phyloP scores from a whole-genome alignment of 2,113 vertebrate genomes.

The Eptesicus fuscus region DNA sequence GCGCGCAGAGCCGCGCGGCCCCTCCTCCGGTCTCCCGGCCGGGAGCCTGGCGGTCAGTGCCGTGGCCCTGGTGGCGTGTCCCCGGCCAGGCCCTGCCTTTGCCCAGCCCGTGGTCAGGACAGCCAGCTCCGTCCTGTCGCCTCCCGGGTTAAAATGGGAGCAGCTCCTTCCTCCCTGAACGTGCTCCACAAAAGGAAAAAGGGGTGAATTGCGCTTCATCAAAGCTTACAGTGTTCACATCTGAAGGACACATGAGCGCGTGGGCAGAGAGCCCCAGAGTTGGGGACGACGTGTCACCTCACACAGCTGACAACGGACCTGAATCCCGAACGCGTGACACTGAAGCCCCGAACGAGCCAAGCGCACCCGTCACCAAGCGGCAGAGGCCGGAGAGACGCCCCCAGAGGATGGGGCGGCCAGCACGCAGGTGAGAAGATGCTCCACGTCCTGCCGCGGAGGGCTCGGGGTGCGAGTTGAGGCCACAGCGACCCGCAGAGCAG shows the following conservation, averaged over 20 bases:
- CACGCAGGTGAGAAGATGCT: not conserved
- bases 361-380: not conserved
- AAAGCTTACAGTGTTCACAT: not conserved
- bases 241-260: too few relatives aligned
- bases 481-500: not conserved
- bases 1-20: not conserved
- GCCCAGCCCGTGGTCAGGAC: not conserved
- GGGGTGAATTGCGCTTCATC: too few relatives aligned
- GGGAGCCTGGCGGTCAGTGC: not conserved
- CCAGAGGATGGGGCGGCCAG: not conserved
- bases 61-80: not conserved
- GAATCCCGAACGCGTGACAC: not conserved
- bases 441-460: too few relatives aligned
- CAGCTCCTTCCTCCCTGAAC: not conserved
- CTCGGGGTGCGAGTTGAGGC: accelerated
- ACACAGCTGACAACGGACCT: not conserved
- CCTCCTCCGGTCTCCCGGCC: not conserved
- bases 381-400: too few relatives aligned
- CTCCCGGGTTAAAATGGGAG: not conserved
- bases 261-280: not conserved
- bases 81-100: too few relatives aligned
- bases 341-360: not conserved
- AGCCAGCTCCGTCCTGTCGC: not conserved
- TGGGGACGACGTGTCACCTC: too few relatives aligned
- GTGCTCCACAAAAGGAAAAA: not conserved